These are phyloP conservation scores for Jacana jacana DNA, from an alignment of 2,113 vertebrate species.

Conservation along the genomic window DNA sequence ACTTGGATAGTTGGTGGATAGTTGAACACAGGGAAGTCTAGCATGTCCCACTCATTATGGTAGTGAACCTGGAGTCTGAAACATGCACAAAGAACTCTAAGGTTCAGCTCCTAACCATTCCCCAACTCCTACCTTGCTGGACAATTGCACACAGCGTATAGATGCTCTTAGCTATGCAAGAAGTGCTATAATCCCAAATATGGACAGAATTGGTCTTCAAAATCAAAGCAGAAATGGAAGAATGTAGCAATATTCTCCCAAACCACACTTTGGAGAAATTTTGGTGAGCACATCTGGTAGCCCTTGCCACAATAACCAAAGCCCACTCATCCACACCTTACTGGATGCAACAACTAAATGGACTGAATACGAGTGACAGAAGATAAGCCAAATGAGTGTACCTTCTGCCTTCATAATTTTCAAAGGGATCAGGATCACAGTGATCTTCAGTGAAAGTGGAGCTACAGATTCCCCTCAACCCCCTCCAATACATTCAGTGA, in stretches of 20 bases:
- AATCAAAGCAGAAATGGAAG: not conserved
- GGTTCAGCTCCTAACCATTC: not conserved
- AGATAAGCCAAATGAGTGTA: not conserved
- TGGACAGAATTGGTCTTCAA: not conserved
- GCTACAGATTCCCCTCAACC: not conserved
- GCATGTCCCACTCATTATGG: not conserved
- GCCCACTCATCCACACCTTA: not conserved
- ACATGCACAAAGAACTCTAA: not conserved
- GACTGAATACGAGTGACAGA: not conserved
- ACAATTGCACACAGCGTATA: not conserved
- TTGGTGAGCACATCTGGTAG: not conserved
- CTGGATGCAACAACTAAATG: not conserved
- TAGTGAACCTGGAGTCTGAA: not conserved
- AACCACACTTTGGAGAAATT: not conserved
- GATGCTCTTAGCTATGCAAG: not conserved
- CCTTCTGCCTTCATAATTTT: not conserved
- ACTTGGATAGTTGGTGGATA: too few species aligned
- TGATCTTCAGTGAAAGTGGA: not conserved
- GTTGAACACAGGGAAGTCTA: not conserved
- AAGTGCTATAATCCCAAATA: not conserved
- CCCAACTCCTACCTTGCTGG: not conserved
- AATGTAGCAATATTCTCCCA: not conserved
- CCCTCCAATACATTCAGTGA: not conserved
- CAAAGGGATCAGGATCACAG: not conserved
- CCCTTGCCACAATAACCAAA: not conserved